phyloP scores from a whole-genome alignment of 1,140 invertebrate genomes.

The Sinella curviseta region DNA sequence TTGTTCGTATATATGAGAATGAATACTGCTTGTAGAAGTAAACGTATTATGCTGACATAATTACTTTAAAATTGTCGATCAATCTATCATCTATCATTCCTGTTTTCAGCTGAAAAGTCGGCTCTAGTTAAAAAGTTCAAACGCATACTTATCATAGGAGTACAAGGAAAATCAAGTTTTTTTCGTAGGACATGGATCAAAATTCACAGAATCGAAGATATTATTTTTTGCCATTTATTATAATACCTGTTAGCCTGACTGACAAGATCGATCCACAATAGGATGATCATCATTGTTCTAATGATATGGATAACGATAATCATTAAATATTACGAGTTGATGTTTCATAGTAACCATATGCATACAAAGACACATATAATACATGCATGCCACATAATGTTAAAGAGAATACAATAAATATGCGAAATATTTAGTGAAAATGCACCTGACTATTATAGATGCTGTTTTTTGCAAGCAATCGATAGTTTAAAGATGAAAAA shows the following conservation, averaged over 20 bases:
- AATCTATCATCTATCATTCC: not conserved
- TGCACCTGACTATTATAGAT: not conserved
- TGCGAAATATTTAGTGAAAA: not conserved
- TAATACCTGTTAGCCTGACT: not conserved
- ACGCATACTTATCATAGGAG: not conserved
- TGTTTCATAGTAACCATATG: not conserved
- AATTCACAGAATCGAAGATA: not conserved
- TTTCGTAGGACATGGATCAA: not conserved
- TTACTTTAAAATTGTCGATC: too few relatives aligned
- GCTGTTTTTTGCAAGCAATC: too few relatives aligned
- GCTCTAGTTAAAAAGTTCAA: not conserved
- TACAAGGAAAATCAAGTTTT: not conserved
- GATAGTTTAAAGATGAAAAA: too few relatives aligned
- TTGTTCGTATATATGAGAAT: too few relatives aligned
- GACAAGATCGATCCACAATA: not conserved
- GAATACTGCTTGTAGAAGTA: too few relatives aligned
- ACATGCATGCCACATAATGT: not conserved
- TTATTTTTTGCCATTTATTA: not conserved
- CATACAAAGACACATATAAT: not conserved
- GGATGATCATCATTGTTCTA: not conserved
- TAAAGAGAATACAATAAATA: not conserved
- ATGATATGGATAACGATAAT: not conserved
- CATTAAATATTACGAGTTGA: not conserved
- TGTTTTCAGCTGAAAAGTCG: not conserved
- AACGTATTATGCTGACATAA: too few relatives aligned